Conservation (phyloP, 2,113 vertebrate species). For the Notechis scutatus region DNA sequence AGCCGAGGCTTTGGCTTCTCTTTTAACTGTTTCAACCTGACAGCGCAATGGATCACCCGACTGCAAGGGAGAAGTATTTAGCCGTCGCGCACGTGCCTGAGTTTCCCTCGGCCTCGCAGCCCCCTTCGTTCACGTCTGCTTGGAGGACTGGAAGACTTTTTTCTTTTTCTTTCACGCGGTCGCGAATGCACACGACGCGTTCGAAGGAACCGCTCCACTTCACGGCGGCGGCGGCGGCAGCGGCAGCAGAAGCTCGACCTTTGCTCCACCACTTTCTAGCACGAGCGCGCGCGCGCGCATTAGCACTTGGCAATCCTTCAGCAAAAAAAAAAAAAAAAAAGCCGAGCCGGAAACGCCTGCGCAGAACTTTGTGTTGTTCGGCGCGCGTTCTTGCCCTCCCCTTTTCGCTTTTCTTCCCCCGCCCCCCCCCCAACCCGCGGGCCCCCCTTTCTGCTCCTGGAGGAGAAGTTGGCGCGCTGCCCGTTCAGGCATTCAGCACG, state of each 20-base stretch:
- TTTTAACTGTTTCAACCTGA: constrained; percentile 76
- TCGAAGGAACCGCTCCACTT: neutral
- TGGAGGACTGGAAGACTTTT: constrained; percentile 29
- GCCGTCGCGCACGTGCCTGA: constrained; percentile 54
- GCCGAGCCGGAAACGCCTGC: neutral
- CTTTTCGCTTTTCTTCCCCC: neutral
- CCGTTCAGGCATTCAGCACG: constrained; percentile 78
- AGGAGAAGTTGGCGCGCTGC: constrained; percentile 78
- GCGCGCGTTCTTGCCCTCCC: neutral
- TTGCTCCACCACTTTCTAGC: neutral
- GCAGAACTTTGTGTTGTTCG: neutral
- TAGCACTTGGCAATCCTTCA: neutral
- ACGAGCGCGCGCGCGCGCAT: accelerated
- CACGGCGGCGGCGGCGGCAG: neutral
- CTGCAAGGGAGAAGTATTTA: constrained; percentile 65
- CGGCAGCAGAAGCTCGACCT: neutral
- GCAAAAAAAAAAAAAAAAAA: neutral
- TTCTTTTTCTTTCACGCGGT: neutral
- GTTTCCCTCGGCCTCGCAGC: neutral
- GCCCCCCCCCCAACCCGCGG: neutral
- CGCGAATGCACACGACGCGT: neutral
- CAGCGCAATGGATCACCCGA: constrained; percentile 76
- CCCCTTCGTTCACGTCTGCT: constrained; percentile 41
- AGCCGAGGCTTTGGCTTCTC: constrained; percentile 73
- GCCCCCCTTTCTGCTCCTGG: constrained; percentile 29